Evolutionary conservation across 2,113 vertebrate species (phyloP), one percentile per base, ranked within the genome.

Genomic region (Gymnocephalus cernua): DNA sequence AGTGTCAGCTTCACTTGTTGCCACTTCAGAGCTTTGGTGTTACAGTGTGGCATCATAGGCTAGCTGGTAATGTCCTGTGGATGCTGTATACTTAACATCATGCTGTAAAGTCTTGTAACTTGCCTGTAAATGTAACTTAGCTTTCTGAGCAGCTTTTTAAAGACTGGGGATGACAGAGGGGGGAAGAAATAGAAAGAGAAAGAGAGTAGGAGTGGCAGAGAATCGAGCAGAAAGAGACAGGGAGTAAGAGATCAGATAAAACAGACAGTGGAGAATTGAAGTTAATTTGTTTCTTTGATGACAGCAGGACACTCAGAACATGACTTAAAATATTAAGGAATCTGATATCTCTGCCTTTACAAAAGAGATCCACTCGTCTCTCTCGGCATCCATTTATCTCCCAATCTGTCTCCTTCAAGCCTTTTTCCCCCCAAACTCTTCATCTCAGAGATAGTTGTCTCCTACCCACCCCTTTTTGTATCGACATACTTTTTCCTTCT

Each of bases 251-350:
- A 84, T 84, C 82, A 75, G 80, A 91, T 89, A 66, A 70, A 81
- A 62, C 50, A 11, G 32, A 68, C 62, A 71, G 84, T 35, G 45
- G 58, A 77, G 77, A 86, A 79, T 77, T 67, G 50, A 70, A 90
- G 74, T 86, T 92, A 83, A 90, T 88, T 79, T 86, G 56, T 54
- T 83, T 83, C 85, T 90, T 90, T 86, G 84, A 86, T 80, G 84
- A 74, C 65, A 32, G 79, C 51, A n/a, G 61, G 76, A 86, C 74
- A 80, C 47, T 65, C 78, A 77, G 45, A 73, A 65, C 68, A n/a
- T 64, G 77, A 77, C 80, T 87, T 63, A 21, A 74, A 72, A 83
- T 38, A 86, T 80, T 80, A 23, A 21, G 4, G 1, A 47, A 75
- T 85, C 50, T 6, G 45, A 86, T 77, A 75, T 78, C 82, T 82